Conservation (phyloP, 2,113 vertebrate species). For the Amphiprion ocellaris region DNA sequence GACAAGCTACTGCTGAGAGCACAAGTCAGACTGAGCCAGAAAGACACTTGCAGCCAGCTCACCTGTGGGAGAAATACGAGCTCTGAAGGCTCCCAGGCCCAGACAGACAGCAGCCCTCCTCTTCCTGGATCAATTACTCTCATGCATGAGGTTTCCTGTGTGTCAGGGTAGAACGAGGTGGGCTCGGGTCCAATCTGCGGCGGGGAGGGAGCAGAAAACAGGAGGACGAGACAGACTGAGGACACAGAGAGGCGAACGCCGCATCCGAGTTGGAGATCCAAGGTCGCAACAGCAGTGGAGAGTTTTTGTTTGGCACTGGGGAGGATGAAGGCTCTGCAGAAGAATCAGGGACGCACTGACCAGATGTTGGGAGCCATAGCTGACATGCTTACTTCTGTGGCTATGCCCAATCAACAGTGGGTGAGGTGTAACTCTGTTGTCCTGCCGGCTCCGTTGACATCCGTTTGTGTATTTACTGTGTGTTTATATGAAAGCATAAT, state of each 20-base stretch:
- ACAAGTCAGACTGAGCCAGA: conserved; percentile 41
- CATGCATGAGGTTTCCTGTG: conserved; percentile 65
- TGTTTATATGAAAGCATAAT: conserved; percentile 25
- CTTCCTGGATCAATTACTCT: conserved; percentile 70
- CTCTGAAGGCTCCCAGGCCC: conserved; percentile 17
- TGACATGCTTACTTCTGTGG: conserved; percentile 88
- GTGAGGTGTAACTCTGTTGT: conserved; percentile 74
- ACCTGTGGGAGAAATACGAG: conserved; percentile 45
- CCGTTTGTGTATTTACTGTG: conserved; percentile 38
- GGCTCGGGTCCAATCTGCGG: conserved; percentile 62
- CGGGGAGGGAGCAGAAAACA: conserved; percentile 30
- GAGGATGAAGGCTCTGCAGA: conserved; percentile 86
- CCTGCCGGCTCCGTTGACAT: not conserved
- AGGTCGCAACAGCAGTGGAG: conserved; percentile 26
- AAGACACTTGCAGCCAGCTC: conserved; percentile 41
- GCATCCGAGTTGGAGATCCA: conserved; percentile 3
- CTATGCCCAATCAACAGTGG: conserved; percentile 86
- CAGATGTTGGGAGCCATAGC: conserved; percentile 90
- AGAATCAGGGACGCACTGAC: conserved; percentile 86
- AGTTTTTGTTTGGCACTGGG: not conserved
- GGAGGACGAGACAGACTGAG: not conserved
- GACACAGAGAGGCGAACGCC: not conserved
- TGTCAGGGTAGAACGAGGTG: conserved; percentile 54
- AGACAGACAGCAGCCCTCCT: conserved; percentile 57
- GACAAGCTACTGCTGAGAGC: conserved; percentile 27